Evolutionary conservation across 1,140 invertebrate species (phyloP), one percentile per base, ranked within the genome.

Genomic region (Polypedilum vanderplanki): DNA sequence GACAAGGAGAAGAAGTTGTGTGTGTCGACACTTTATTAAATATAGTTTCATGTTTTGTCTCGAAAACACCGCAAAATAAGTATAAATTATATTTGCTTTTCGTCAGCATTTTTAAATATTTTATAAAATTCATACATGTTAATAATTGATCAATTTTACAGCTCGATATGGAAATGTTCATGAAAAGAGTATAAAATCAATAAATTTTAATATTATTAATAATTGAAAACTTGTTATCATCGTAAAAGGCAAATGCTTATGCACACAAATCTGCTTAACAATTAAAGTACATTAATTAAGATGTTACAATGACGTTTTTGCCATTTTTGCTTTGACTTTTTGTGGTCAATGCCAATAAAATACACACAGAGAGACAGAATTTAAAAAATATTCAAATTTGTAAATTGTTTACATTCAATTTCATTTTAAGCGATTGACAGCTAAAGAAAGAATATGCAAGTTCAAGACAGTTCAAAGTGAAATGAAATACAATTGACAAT

Each of bases 261-360:
- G 24, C 24, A 33, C 24, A 33, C 24, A 33, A 33, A 5, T n/a
- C 46, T 15, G 46, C 46, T 57, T 57, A 57, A 57, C n/a, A n/a
- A 57, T n/a, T 57, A 57, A n/a, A 57, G n/a, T n/a, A 57, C 46
- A 57, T 57, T 57, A 57, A 57, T 57, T 57, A 57, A 57, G 46
- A 57, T 57, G 46, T 57, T 57, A 33, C 24, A 33, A 33, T 33
- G 24, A 33, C 24, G 24, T 33, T 33, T 3, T 33, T 33, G 5
- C 24, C 24, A 33, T 33, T 33, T 33, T 33, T 33, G 24, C 24
- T 33, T 33, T 33, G 24, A 33, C 24, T 33, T 33, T 33, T 3
- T 33, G 24, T 33, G 24, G 24, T 33, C 24, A 33, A 33, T 33
- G 24, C 24, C 24, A 33, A 33, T 33, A 33, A 33, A 33, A 33